Evolutionary conservation across 2,888 invertebrate species (phyloP).

Genomic region (Eristalinus aeneus): DNA sequence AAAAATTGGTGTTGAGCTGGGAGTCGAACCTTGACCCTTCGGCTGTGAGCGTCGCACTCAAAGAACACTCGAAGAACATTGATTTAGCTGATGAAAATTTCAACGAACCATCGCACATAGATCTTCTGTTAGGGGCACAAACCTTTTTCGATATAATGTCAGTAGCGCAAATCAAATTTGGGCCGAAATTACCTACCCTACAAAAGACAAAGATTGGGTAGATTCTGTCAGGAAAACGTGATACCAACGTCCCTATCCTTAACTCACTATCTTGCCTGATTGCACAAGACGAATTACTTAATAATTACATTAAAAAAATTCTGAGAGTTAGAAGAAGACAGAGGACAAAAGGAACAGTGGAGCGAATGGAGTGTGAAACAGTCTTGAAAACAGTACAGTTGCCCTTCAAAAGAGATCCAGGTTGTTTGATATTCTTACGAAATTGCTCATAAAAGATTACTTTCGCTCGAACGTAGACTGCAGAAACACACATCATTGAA

Average conservation of each 20-base stretch:
- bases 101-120: no score
- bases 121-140: no score
- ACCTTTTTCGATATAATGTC: background rate
- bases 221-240: conserved; percentile 52
- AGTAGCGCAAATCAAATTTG: conserved; percentile 40
- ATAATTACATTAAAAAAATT: no score
- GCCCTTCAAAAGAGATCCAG: conserved; percentile 52
- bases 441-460: no score
- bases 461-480: conserved; percentile 47
- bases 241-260: background rate
- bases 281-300: no score
- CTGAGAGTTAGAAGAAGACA: no score
- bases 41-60: no score
- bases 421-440: conserved; percentile 54
- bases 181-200: conserved; percentile 48
- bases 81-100: no score
- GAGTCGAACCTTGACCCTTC: no score
- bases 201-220: conserved; percentile 66
- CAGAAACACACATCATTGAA: conserved; percentile 28
- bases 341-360: no score
- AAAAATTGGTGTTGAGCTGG: no score
- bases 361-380: conserved; percentile 38
- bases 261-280: background rate
- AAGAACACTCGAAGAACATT: no score
- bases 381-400: conserved; percentile 21